Base-by-base conservation (phyloP, 1,140 invertebrate species). In the Micrasema minimum region DNA sequence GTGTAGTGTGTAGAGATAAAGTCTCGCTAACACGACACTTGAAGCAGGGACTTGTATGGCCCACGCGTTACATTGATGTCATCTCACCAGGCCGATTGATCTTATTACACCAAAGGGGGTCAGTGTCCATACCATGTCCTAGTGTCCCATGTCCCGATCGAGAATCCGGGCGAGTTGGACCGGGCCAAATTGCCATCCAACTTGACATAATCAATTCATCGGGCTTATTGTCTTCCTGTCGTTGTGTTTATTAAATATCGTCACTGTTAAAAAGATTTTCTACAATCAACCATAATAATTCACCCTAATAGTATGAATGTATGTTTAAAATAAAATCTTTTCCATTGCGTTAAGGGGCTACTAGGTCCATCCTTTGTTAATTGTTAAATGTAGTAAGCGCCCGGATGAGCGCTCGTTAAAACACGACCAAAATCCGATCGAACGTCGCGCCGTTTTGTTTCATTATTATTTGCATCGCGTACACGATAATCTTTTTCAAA, bases 141-240 rank as follows among this genome's bases (percentile, higher is more conserved):
- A 31, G 3, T 31, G 26, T 31, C 26, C 26, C 26, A 7, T 7
- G 26, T 31, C 7, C 26, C 46, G 73, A 70, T 70, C 73, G 61
- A 72, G 73, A 75, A 72, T 75, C 59, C 61, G 61, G 38, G n/a
- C 57, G n/a, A 66, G 51, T 69, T 65, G 72, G 65, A 41, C 66
- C 38, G 22, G 37, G 55, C 66, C 61, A 71, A 71, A 71, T 71
- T 71, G 72, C 55, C 72, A 67, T 51, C 62, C 73, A 62, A 43
- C 66, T 72, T 75, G 73, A 75, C 70, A 75, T 69, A 75, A 75
- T 75, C 69, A 70, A 72, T 75, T 75, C 69, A 72, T 67, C 69
- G 66, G 48, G 73, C 73, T 75, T 61, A 62, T 75, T 75, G 70
- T 75, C 70, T 71, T 71, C 72, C 72, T 72, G 73, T 69, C 73